Conservation (phyloP, 2,113 vertebrate species). For the Phylloscopus trochilus region DNA sequence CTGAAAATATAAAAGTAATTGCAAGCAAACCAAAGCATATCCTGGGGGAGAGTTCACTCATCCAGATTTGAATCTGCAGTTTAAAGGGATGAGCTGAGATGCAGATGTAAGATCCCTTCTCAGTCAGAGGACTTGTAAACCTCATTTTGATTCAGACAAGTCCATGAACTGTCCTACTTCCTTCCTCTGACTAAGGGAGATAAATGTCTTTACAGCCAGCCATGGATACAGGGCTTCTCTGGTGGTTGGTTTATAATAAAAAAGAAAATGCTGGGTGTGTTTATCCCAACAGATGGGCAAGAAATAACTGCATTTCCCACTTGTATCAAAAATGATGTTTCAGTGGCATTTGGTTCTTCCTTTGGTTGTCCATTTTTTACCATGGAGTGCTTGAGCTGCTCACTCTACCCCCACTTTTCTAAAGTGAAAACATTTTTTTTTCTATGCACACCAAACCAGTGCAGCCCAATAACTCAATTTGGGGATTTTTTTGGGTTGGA, state of each 20-base stretch:
- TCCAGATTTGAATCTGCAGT: neutral
- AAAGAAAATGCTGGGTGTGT: neutral
- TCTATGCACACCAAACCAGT: too few relatives aligned
- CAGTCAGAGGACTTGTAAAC: neutral
- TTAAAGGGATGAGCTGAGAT: neutral
- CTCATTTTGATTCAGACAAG: neutral
- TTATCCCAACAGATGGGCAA: neutral
- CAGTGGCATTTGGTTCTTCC: neutral
- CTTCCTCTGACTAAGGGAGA: neutral
- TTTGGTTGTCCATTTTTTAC: neutral
- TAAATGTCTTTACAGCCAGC: neutral
- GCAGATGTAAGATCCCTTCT: neutral
- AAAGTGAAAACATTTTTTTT: neutral
- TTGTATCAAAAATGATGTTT: neutral
- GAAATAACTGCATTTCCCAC: neutral
- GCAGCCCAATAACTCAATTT: rapidly evolving
- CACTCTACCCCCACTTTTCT: neutral
- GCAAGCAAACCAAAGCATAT: neutral
- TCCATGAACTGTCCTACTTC: neutral
- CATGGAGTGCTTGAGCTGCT: neutral
- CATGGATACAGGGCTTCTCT: neutral
- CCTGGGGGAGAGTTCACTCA: neutral
- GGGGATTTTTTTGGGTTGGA: neutral
- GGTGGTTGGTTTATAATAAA: neutral
- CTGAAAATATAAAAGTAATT: neutral